These are phyloP conservation scores for Mus spicilegus DNA, from an alignment of 2,113 vertebrate species.

Conservation along the genomic window DNA sequence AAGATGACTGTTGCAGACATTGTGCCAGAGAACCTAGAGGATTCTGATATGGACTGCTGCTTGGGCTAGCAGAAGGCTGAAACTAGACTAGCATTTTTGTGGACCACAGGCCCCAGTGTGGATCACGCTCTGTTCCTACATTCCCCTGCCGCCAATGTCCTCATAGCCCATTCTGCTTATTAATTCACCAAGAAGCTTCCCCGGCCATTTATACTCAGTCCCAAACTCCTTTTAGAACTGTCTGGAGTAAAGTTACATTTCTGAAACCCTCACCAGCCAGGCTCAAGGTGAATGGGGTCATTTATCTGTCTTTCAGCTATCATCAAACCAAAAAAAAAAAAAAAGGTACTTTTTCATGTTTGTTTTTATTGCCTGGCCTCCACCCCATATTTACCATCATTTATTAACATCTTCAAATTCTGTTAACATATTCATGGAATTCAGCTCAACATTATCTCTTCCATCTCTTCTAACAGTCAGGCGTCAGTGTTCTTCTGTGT, in stretches of 20 bases:
- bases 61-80: not conserved
- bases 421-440: not conserved
- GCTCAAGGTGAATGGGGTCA: not conserved
- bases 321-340: not conserved
- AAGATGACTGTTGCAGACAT: not conserved
- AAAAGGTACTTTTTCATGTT: not conserved
- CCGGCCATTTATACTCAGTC: not conserved
- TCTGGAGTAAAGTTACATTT: conserved; percentile 25
- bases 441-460: not conserved
- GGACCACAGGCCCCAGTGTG: too few relatives aligned
- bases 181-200: not conserved
- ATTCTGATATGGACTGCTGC: rapidly evolving
- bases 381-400: not conserved
- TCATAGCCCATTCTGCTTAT: not conserved
- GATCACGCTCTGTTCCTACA: not conserved
- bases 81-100: too few relatives aligned
- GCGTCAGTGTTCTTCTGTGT: not conserved
- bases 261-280: not conserved
- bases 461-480: not conserved
- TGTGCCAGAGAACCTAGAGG: not conserved
- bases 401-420: not conserved
- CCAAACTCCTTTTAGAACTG: conserved; percentile 8
- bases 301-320: not conserved
- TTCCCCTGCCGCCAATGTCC: not conserved
- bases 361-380: not conserved